A percentile compares a stretch with the other conserved stretches of the same genome.
phyloP scores from a whole-genome alignment of 2,797 vertebrate genomes.

The Enteromius radiatus region DNA sequence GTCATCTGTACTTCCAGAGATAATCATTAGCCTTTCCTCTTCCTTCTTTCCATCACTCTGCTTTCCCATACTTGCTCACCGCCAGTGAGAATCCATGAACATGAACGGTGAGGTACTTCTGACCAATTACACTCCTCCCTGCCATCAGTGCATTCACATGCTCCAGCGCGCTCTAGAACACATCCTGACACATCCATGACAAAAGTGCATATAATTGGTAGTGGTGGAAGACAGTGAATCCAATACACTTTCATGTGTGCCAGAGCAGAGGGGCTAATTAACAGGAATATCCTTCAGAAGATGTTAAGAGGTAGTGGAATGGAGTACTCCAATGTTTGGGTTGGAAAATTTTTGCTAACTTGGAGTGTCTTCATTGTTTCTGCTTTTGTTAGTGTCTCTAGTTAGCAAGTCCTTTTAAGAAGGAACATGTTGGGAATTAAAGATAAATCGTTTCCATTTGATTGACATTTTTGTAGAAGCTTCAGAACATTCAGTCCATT shows the following conservation, averaged over 20 bases:
- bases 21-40: slow-evolving; percentile 56
- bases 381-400: neutral
- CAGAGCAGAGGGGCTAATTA: slow-evolving; percentile 68
- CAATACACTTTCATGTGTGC: slow-evolving; percentile 57
- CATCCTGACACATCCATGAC: slow-evolving; percentile 46
- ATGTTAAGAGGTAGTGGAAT: slow-evolving; percentile 39
- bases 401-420: neutral
- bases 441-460: slow-evolving; percentile 52
- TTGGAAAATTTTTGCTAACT: slow-evolving; percentile 46
- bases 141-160: slow-evolving; percentile 65
- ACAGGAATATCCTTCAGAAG: slow-evolving; percentile 64
- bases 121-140: slow-evolving; percentile 57
- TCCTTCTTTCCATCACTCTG: slow-evolving; percentile 25
- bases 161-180: slow-evolving; percentile 60
- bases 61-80: slow-evolving; percentile 18
- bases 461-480: slow-evolving; percentile 10
- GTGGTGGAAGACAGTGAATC: slow-evolving; percentile 61
- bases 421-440: slow-evolving; percentile 4
- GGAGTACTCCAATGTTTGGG: slow-evolving; percentile 41
- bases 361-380: slow-evolving; percentile 56
- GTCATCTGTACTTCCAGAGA: slow-evolving; percentile 46
- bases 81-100: slow-evolving; percentile 41
- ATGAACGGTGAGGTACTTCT: slow-evolving; percentile 43
- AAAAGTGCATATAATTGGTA: slow-evolving; percentile 67
- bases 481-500: slow-evolving; percentile 24